A percentile compares a stretch with the other conserved stretches of the same genome.
Conservation (phyloP, 2,888 invertebrate genomes). For the Epinotia ramella region DNA sequence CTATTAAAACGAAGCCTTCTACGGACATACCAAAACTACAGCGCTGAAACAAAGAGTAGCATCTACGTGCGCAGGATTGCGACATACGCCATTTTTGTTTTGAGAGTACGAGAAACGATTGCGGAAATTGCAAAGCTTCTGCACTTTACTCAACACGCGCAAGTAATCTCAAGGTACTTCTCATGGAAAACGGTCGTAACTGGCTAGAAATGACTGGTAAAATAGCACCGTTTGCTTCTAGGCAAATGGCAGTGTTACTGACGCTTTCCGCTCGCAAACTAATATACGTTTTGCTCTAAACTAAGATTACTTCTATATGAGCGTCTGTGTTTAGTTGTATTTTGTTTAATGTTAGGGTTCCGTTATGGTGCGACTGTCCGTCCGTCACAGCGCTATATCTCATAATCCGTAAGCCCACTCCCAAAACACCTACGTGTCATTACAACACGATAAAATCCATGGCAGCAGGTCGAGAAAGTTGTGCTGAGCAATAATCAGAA, state of each 20-base stretch:
- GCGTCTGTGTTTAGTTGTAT: background rate
- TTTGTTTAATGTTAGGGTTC: background rate
- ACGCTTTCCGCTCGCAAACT: conserved; percentile 7
- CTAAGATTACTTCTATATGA: conserved; percentile 1
- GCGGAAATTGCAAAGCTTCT: conserved; percentile 31
- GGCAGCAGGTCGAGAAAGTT: too few relatives aligned
- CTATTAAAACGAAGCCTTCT: background rate
- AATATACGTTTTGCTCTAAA: conserved; percentile 2
- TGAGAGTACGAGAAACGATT: background rate
- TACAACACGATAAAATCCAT: too few relatives aligned
- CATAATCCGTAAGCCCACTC: too few relatives aligned
- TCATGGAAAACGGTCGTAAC: background rate
- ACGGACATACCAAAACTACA: background rate
- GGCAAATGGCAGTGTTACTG: conserved; percentile 16
- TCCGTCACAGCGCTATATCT: too few relatives aligned
- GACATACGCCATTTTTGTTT: background rate
- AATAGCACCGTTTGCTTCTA: background rate
- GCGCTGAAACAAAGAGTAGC: background rate
- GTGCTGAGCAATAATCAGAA: too few relatives aligned
- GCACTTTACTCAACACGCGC: conserved; percentile 12
- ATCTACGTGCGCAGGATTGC: background rate
- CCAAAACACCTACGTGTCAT: too few relatives aligned
- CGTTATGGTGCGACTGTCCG: too few relatives aligned
- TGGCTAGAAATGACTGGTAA: background rate
- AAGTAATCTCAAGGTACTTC: background rate